A percentile compares a stretch with the other conserved stretches of the same genome.
Conservation (phyloP, 2,888 invertebrate species). For the Ornithoptera alexandrae region DNA sequence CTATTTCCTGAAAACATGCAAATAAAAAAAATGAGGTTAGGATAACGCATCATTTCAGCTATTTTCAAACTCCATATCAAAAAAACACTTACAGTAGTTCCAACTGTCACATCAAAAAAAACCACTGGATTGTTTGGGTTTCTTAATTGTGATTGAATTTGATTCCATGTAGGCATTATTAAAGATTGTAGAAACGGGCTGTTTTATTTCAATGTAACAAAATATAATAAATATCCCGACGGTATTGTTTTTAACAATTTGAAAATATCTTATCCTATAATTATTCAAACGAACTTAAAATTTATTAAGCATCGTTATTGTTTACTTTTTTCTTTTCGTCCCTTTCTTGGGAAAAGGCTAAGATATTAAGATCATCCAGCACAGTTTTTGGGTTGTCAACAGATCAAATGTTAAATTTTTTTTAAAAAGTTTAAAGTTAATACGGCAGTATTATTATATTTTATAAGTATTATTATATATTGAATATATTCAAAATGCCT, state of each 20-base stretch:
- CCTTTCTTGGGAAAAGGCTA: not conserved
- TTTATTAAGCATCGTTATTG: not conserved
- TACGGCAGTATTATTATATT: no score
- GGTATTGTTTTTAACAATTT: not conserved
- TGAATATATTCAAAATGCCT: no score
- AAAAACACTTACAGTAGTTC: constrained; percentile 86
- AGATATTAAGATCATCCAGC: not conserved
- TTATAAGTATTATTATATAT: no score
- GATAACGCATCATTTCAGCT: not conserved
- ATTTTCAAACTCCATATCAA: not conserved
- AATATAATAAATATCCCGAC: not conserved
- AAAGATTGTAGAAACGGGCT: not conserved
- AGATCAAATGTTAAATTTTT: no score
- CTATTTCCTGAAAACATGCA: constrained; percentile 88
- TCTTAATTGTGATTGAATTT: constrained; percentile 93
- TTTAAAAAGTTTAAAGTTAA: no score
- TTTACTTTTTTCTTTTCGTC: not conserved
- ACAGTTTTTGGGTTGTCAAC: no score
- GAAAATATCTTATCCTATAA: not conserved
- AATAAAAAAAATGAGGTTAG: constrained; percentile 3
- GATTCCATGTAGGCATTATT: constrained; percentile 96
- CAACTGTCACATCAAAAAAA: constrained; percentile 98
- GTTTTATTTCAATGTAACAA: not conserved
- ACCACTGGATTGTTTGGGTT: constrained; percentile 98
- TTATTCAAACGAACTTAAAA: not conserved